Evolutionary conservation across 1,140 invertebrate species (phyloP).

Genomic region (Euura lappo): DNA sequence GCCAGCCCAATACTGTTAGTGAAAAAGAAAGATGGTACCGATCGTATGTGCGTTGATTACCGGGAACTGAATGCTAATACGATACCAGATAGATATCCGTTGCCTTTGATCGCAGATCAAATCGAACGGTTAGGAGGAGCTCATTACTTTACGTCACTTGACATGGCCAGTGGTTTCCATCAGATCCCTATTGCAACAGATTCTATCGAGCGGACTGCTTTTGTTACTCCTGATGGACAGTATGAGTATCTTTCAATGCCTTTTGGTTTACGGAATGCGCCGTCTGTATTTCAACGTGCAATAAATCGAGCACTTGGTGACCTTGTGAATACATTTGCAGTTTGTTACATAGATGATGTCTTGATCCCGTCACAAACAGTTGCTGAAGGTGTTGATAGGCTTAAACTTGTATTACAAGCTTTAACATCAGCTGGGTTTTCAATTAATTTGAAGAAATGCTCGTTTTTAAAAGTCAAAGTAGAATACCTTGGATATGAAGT

Average conservation of each 20-base stretch:
- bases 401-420: constrained; percentile 29
- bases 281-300: constrained; percentile 44
- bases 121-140: constrained; percentile 43
- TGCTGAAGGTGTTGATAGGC: constrained; percentile 30
- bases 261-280: constrained; percentile 56
- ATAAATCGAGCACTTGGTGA: constrained; percentile 18
- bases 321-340: constrained; percentile 8
- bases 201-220: constrained; percentile 54
- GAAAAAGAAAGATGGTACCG: constrained; percentile 47
- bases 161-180: constrained; percentile 55
- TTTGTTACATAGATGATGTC: constrained; percentile 30
- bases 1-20: constrained; percentile 46
- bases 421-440: constrained; percentile 24
- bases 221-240: constrained; percentile 49
- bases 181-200: constrained; percentile 51
- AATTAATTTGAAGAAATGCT: constrained; percentile 37
- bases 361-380: constrained; percentile 21
- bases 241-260: constrained; percentile 53
- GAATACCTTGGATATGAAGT: constrained; percentile 42
- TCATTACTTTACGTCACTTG: constrained; percentile 48
- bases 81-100: constrained; percentile 47
- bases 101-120: constrained; percentile 55
- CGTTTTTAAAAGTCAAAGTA: constrained; percentile 36
- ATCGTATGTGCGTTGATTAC: constrained; percentile 56
- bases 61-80: constrained; percentile 48